A percentile compares a stretch with the other conserved stretches of the same genome.
Evolutionary conservation across 53 echinoderm and acorn worm genomes (phyloP).

Genomic region (Astropecten irregularis): DNA sequence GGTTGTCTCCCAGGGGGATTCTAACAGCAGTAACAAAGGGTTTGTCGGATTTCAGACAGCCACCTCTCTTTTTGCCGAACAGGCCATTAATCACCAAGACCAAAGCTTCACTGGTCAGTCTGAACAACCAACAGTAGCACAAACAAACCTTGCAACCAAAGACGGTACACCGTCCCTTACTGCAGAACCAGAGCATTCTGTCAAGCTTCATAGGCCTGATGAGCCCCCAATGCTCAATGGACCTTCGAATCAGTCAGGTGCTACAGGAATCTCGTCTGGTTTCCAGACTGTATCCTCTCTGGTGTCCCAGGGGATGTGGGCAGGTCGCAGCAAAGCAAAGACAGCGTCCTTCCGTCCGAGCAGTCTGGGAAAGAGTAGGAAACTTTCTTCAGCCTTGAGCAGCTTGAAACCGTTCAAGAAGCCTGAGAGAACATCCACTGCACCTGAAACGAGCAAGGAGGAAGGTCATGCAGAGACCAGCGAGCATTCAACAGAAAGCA

Average conservation of each 20-base stretch:
- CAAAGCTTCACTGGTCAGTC: no score
- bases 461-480: no score
- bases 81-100: not conserved
- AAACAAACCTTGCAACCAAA: no score
- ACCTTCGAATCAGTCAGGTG: not conserved
- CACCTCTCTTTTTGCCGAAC: slow-evolving; percentile 55
- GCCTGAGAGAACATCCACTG: not conserved
- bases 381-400: not conserved
- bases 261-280: not conserved
- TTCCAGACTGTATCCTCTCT: slow-evolving; percentile 53
- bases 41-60: slow-evolving; percentile 72
- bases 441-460: no score
- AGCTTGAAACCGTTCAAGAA: not conserved
- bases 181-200: no score
- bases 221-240: not conserved
- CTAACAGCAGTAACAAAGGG: not conserved
- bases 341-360: not conserved
- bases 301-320: slow-evolving; percentile 20
- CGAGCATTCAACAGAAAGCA: no score
- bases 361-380: not conserved
- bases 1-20: no score
- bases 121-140: no score
- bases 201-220: no score
- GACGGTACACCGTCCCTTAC: no score
- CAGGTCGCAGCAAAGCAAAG: not conserved